Base-by-base conservation (phyloP, 2,888 invertebrate genomes). In the Latrodectus hesperus region DNA sequence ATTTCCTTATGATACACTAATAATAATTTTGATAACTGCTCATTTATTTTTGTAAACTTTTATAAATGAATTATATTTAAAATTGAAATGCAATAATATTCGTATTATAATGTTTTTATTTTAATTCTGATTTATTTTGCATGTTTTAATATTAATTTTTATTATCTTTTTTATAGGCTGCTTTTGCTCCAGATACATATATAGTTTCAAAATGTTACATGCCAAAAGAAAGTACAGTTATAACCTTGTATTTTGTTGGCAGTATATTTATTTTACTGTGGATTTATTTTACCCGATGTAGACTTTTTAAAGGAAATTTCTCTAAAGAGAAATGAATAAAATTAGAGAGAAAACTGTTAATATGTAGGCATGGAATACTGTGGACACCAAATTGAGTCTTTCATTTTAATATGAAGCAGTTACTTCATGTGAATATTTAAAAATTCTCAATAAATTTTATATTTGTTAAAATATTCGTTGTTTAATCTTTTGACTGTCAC, bases 121-220 rank as follows among this genome's bases (percentile, higher is more conserved):
- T 38, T 1, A 38, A 38, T 38, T 38, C 6, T 38, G 38, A 38
- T 38, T 38, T 38, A 38, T 38, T 0, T 0, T 38, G 6, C 22
- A 38, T 38, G 4, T 38, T 38, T 6, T 38, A 3, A 38, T 38
- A 6, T 38, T 38, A 38, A 38, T 38, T 4, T 38, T 1, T 6
- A 4, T 38, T 38, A 3, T 38, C 6, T n/a, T 60, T 91, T 91
- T 94, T 94, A 53, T 92, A 98, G 98, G 95, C 95, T 89, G 94
- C 95, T 65, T 94, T 98, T 90, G 95, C 95, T 55, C 94, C 95
- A 0, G 94, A 95, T 89, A 95, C 96, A 91, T 95, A 95, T 92
- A 94, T 94, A 64, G 93, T 97, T 75, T 93, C 94, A 88, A 95
- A 96, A 92, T 98, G 98, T 92, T 95, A 94, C 90, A 94, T 98